Conservation (phyloP, 2,888 invertebrate species). For the Cantharis flavilabris region DNA sequence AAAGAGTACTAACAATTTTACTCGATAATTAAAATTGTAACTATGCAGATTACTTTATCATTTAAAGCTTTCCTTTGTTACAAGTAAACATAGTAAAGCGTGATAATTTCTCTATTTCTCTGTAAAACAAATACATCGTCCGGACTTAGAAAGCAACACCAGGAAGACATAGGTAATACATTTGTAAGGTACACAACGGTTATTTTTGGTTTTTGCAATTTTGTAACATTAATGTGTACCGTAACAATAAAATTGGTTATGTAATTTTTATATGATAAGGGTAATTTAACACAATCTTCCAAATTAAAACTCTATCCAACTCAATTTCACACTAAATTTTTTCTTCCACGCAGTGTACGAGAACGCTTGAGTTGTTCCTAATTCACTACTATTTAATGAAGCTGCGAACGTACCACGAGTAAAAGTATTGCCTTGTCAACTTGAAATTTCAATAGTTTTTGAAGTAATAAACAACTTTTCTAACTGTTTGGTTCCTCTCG, state of each 20-base stretch:
- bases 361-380: background rate
- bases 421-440: background rate
- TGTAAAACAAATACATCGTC: background rate
- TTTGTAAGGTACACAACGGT: background rate
- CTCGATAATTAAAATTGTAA: background rate
- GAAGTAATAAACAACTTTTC: background rate
- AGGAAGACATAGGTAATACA: background rate
- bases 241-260: background rate
- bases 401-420: background rate
- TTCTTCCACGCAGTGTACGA: background rate
- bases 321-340: background rate
- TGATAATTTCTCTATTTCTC: background rate
- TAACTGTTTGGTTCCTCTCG: background rate
- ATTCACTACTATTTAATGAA: background rate
- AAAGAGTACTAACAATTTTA: background rate
- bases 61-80: background rate
- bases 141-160: background rate
- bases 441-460: background rate
- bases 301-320: background rate
- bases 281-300: background rate
- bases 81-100: background rate
- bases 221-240: background rate
- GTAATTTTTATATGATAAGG: background rate
- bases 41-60: background rate
- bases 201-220: background rate